These are phyloP conservation scores for Bombycilla garrulus DNA, from an alignment of 2,113 vertebrate genomes.

Conservation along the genomic window DNA sequence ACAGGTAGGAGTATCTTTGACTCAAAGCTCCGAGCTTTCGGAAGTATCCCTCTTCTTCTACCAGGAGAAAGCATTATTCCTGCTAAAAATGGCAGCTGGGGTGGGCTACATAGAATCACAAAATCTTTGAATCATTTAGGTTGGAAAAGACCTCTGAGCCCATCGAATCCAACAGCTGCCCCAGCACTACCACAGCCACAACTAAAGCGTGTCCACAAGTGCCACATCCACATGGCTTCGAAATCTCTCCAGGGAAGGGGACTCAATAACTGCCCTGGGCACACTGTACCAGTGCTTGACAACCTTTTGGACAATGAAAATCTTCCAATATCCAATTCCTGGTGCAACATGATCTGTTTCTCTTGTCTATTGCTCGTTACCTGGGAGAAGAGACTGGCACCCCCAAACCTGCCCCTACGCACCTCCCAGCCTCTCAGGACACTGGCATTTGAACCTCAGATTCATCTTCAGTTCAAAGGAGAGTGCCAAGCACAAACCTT, in stretches of 20 bases:
- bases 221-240: not conserved
- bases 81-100: not conserved
- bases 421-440: not conserved
- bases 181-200: fast-evolving
- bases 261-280: not conserved
- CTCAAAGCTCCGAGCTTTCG: not conserved
- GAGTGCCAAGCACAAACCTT: not conserved
- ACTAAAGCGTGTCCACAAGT: not conserved
- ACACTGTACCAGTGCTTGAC: not conserved
- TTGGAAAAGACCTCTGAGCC: not conserved
- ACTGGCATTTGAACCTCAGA: not conserved
- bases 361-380: not conserved
- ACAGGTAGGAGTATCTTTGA: not conserved
- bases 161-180: not conserved
- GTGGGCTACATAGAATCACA: not conserved
- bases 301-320: not conserved
- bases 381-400: not conserved
- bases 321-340: not conserved
- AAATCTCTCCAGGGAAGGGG: not conserved
- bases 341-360: not conserved
- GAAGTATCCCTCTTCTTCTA: not conserved
- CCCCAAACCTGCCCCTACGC: not conserved
- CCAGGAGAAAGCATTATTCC: not conserved
- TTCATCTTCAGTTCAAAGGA: not conserved
- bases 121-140: not conserved